Conservation (phyloP, 1,140 invertebrate genomes). For the Macrostomum lignano region DNA sequence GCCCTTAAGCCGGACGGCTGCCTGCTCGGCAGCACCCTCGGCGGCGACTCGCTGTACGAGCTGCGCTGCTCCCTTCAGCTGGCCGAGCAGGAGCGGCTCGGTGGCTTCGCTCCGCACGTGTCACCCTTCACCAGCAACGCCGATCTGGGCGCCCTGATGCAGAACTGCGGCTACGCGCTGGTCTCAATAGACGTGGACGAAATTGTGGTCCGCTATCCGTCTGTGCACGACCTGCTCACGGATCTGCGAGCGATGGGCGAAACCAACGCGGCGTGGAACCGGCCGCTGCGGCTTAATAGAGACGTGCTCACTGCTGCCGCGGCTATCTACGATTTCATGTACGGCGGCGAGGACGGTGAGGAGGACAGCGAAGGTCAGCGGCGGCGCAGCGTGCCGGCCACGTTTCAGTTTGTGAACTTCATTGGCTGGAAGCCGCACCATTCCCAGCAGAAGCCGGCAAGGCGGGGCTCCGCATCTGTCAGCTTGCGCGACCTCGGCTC, state of each 20-base stretch:
- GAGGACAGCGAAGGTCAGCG: background rate
- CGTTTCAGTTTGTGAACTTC: constrained; percentile 4
- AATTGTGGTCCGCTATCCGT: constrained; percentile 1
- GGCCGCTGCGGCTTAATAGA: background rate
- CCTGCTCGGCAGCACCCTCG: constrained; percentile 70
- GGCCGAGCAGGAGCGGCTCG: constrained; percentile 52
- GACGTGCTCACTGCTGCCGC: constrained; percentile 2
- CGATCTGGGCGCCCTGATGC: constrained; percentile 50
- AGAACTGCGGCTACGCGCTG: constrained; percentile 60
- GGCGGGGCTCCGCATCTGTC: too few relatives aligned
- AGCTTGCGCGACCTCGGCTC: too few relatives aligned
- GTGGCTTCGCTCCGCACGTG: constrained; percentile 61
- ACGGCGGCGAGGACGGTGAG: background rate
- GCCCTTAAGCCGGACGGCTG: constrained; percentile 60
- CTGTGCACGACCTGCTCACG: constrained; percentile 3
- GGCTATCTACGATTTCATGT: constrained; percentile 5
- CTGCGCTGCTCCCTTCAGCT: constrained; percentile 61
- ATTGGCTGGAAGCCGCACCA: constrained; percentile 5
- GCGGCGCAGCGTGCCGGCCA: background rate
- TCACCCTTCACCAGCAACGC: constrained; percentile 61
- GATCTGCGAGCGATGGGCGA: constrained; percentile 5
- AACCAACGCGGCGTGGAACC: background rate
- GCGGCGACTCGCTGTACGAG: constrained; percentile 79
- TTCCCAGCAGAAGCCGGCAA: too few relatives aligned
- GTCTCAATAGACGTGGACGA: constrained; percentile 26